Conservation (phyloP, 2,113 vertebrate species). For the Arvicanthis niloticus region DNA sequence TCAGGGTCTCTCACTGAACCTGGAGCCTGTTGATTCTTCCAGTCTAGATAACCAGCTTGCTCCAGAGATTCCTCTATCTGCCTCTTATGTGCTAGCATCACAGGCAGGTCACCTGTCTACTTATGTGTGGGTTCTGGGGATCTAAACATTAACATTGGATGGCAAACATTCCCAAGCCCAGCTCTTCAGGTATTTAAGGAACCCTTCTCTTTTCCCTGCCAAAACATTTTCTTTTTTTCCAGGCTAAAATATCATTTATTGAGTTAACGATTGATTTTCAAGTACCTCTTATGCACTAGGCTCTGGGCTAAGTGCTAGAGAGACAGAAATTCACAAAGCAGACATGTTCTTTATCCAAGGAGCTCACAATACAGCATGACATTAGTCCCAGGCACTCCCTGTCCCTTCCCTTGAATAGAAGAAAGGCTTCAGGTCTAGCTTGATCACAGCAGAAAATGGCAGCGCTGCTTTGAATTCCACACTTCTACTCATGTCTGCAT, state of each 20-base stretch:
- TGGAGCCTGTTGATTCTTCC: background rate
- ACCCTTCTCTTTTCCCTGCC: background rate
- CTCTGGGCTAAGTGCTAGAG: background rate
- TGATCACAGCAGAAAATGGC: background rate
- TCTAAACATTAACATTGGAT: too few species aligned
- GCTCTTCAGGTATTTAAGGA: constrained; percentile 31
- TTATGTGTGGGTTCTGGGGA: background rate
- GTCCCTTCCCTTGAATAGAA: background rate
- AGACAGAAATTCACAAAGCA: constrained; percentile 11
- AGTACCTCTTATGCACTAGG: background rate
- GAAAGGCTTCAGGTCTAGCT: constrained; percentile 24
- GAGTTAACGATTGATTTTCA: constrained; percentile 35
- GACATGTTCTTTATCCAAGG: background rate
- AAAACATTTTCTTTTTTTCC: constrained; percentile 38
- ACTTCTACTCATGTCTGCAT: background rate
- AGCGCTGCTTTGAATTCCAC: background rate
- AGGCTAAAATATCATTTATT: background rate
- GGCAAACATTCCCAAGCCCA: background rate
- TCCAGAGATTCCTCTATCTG: background rate
- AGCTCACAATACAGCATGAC: background rate
- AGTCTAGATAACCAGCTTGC: background rate
- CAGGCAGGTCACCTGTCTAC: background rate
- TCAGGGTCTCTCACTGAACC: background rate
- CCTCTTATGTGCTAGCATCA: background rate
- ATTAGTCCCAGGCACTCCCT: background rate